These are phyloP conservation scores for Argopecten irradians DNA, from an alignment of 1,140 invertebrate species.

Conservation along the genomic window DNA sequence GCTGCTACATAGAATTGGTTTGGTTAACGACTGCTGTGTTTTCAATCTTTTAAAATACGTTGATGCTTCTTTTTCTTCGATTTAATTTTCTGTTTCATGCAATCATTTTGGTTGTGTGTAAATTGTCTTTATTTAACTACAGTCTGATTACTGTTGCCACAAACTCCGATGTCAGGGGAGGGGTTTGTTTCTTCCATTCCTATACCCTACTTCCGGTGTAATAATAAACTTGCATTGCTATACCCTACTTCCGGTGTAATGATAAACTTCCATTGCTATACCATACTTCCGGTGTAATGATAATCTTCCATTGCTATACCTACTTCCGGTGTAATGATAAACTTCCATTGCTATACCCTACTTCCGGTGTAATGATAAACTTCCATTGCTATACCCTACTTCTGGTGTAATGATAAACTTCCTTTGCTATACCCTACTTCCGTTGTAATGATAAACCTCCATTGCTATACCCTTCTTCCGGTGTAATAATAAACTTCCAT, in stretches of 20 bases:
- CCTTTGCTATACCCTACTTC: too few species aligned
- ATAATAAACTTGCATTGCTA: background rate
- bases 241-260: background rate
- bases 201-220: background rate
- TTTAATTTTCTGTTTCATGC: background rate
- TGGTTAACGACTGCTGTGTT: background rate
- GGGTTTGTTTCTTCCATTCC: background rate
- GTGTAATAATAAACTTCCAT: background rate
- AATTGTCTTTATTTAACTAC: background rate
- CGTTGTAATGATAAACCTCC: background rate
- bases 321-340: background rate
- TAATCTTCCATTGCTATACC: too few species aligned
- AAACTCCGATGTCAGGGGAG: background rate
- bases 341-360: too few species aligned
- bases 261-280: background rate
- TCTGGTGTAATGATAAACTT: background rate
- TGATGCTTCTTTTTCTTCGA: too few species aligned
- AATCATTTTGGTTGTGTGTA: background rate
- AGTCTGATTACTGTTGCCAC: background rate
- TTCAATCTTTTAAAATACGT: background rate
- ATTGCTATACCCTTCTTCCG: background rate
- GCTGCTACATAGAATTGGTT: background rate
- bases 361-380: background rate
- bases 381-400: too few species aligned
- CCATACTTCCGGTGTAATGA: background rate